Evolutionary conservation across 2,888 invertebrate species (phyloP).

Genomic region (Saturnia japonica): DNA sequence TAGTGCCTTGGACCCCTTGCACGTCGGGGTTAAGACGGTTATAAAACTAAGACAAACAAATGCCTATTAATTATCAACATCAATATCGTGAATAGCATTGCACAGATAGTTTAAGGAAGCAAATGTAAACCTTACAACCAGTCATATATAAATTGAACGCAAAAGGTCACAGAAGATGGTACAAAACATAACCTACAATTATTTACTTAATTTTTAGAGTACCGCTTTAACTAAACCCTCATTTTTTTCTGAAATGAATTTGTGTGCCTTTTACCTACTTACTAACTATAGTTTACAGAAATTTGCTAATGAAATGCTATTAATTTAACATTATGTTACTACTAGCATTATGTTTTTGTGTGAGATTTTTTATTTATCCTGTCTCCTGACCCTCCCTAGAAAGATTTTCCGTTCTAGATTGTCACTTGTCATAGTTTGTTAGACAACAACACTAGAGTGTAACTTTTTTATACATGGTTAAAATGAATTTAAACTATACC

Average conservation of each 20-base stretch:
- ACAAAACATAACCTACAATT: constrained; percentile 15
- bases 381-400: neutral
- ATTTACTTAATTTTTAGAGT: constrained; percentile 17
- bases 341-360: no score
- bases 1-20: no score
- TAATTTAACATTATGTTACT: neutral
- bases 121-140: constrained; percentile 12
- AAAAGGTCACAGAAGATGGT: constrained; percentile 18
- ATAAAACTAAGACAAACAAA: neutral
- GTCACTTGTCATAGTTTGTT: neutral
- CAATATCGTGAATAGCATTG: neutral
- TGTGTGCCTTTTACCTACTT: neutral
- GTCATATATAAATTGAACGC: constrained; percentile 9
- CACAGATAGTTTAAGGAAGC: neutral
- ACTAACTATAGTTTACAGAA: neutral
- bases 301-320: neutral
- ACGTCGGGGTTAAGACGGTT: no score
- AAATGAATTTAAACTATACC: neutral
- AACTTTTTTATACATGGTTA: neutral
- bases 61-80: neutral
- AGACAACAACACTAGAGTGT: no score
- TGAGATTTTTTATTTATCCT: no score
- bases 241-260: neutral
- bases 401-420: neutral
- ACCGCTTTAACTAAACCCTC: constrained; percentile 4